phyloP scores from a whole-genome alignment of 2,888 invertebrate genomes.

The Anthoptus insignis region DNA sequence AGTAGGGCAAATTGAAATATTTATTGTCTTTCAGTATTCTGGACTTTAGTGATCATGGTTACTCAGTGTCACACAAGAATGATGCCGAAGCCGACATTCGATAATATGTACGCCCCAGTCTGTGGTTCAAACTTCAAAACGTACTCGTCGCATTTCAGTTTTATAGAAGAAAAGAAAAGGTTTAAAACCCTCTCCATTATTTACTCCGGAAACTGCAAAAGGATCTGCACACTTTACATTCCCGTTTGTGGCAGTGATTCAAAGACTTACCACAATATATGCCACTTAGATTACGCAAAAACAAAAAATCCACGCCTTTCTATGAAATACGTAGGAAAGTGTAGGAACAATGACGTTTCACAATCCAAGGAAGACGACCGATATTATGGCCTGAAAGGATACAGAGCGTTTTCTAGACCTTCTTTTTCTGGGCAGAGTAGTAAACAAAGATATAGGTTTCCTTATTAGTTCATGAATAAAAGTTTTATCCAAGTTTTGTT shows the following conservation, averaged over 20 bases:
- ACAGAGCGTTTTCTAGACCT: background rate
- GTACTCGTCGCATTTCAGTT: conserved; percentile 39
- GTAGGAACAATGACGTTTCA: conserved; percentile 9
- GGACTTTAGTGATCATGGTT: conserved; percentile 12
- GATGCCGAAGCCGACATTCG: conserved; percentile 39
- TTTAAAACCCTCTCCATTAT: conserved; percentile 42
- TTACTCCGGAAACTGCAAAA: conserved; percentile 47
- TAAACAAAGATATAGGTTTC: too few species aligned
- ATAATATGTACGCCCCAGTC: conserved; percentile 40
- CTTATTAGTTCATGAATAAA: too few species aligned
- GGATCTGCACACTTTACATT: conserved; percentile 46
- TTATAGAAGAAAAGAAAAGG: conserved; percentile 41
- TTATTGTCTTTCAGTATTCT: conserved; percentile 36
- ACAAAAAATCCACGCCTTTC: conserved; percentile 20
- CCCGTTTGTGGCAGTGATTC: conserved; percentile 49
- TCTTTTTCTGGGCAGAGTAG: too few species aligned
- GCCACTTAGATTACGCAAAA: conserved; percentile 48
- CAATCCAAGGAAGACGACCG: background rate
- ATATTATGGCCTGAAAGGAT: background rate
- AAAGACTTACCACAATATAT: conserved; percentile 49
- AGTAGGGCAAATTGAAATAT: too few species aligned
- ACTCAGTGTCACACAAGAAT: background rate
- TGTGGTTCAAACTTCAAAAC: conserved; percentile 51
- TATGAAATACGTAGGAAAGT: conserved; percentile 37
- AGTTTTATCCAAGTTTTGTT: too few species aligned